These are phyloP conservation scores for Eretmodus cyanostictus DNA, from an alignment of 2,113 vertebrate genomes.

Conservation along the genomic window DNA sequence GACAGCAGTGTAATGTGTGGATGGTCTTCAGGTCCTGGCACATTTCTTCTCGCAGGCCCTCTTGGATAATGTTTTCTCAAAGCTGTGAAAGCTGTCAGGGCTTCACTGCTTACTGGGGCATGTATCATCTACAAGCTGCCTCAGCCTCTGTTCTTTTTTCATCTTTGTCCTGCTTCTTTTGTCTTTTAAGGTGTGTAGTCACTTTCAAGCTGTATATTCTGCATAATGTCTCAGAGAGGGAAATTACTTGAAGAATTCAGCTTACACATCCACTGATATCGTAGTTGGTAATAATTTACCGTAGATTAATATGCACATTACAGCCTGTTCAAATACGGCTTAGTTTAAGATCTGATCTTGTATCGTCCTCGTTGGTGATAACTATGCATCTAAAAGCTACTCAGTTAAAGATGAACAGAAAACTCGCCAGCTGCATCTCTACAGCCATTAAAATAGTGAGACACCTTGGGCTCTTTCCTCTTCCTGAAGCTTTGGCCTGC, in stretches of 20 bases:
- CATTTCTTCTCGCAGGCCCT: neutral
- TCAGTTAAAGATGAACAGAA: neutral
- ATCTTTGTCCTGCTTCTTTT: neutral
- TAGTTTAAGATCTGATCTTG: fast-evolving
- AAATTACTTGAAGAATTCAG: neutral
- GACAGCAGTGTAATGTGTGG: neutral
- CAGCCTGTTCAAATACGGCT: neutral
- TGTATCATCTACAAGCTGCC: neutral
- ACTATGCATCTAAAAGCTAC: neutral
- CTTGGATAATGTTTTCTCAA: constrained; percentile 19
- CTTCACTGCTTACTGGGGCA: constrained; percentile 16
- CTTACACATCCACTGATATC: neutral
- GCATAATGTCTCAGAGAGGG: fast-evolving
- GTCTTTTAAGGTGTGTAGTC: neutral
- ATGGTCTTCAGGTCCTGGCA: neutral
- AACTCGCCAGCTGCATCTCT: neutral
- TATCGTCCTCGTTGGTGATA: fast-evolving
- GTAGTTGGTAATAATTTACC: fast-evolving
- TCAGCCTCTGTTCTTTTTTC: neutral
- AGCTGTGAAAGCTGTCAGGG: constrained; percentile 18
- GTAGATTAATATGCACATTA: neutral
- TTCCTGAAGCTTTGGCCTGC: neutral
- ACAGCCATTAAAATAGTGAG: neutral
- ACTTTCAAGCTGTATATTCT: neutral
- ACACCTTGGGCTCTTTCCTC: neutral